phyloP scores from a whole-genome alignment of 2,888 invertebrate genomes.

The Zonitis immaculata region DNA sequence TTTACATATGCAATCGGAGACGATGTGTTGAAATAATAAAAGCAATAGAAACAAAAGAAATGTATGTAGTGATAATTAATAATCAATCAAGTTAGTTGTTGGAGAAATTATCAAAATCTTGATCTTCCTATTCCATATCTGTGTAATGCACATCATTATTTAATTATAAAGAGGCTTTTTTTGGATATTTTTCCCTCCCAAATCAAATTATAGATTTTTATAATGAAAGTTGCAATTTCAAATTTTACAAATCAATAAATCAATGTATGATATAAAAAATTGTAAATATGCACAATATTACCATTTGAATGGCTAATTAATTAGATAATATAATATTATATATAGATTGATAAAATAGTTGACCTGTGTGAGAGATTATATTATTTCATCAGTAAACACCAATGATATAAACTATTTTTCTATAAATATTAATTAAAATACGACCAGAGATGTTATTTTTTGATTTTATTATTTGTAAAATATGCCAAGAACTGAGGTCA shows the following conservation, averaged over 20 bases:
- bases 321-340: background rate
- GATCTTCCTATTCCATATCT: background rate
- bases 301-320: constrained; percentile 1
- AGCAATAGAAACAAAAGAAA: background rate
- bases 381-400: background rate
- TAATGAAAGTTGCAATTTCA: background rate
- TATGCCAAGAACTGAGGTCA: constrained; percentile 10
- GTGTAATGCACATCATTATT: background rate
- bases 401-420: background rate
- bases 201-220: background rate
- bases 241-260: too few species aligned
- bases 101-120: background rate
- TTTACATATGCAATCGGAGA: constrained; percentile 49
- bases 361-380: background rate
- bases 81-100: background rate
- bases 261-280: too few species aligned
- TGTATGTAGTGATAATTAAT: background rate
- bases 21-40: constrained; percentile 41
- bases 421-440: background rate
- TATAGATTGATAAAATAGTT: background rate
- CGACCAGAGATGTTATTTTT: too few species aligned
- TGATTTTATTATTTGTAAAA: background rate
- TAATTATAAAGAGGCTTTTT: background rate
- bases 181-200: background rate
- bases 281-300: background rate